Evolutionary conservation across 2,113 vertebrate genomes (phyloP), one percentile per base, ranked within the genome.

Genomic region (Bufo gargarizans): DNA sequence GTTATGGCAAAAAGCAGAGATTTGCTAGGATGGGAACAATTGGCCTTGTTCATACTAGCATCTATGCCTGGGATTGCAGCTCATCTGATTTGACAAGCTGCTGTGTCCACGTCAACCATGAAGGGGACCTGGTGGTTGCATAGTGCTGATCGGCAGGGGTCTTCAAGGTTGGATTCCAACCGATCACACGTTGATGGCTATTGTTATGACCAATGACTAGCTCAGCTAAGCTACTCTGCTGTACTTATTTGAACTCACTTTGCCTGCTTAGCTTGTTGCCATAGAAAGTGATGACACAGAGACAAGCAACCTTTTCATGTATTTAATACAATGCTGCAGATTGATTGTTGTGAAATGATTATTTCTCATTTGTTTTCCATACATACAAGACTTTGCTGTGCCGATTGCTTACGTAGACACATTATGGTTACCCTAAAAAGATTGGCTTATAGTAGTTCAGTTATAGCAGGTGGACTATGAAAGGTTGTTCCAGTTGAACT

Each of bases 401-500:
- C 45, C 45, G 20, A 74, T 17, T 74, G 71, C 43, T 74, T 45
- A 8, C 16, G 16, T 12, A 76, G 45, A 76, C 45, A 9, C 72
- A 50, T 74, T 16, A 74, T 43, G 71, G 71, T 16, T 47, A 6
- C 63, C 4, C 14, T 16, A 9, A 9, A 11, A 12, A 9, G 67
- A 47, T 3, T 20, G 69, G 45, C 72, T 76, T 76, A 49, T 17
- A 20, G 14, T 16, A 74, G 71, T 14, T 4, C 14, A 17, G 13
- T 43, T 6, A 43, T 33, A 45, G 72, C 72, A 76, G 72, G 72
- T 76, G 72, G 33, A 45, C 56, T 45, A 19, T 59, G 63, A 76
- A 85, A 74, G 20, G 65, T 49, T 43, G 7, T 80, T 71, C 13
- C 7, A 47, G 86, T 71, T 87, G 86, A 87, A 87, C 74, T 78